Evolutionary conservation across 2,113 vertebrate genomes (phyloP).

Genomic region (Leucosticte australis): DNA sequence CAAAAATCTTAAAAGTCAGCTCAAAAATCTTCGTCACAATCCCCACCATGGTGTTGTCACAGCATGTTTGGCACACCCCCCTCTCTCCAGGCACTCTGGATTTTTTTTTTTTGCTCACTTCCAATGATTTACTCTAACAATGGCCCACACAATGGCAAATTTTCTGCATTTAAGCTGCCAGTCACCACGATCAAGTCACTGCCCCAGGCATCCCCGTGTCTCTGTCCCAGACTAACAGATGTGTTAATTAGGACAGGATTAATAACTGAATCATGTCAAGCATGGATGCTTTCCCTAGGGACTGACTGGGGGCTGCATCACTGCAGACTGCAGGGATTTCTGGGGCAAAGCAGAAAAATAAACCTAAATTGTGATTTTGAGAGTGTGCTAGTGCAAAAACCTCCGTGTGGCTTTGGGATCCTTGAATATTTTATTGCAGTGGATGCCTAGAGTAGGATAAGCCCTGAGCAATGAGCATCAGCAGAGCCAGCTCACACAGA

Average conservation of each 20-base stretch:
- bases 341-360: not conserved
- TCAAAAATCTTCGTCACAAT: not conserved
- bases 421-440: not conserved
- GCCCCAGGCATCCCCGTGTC: not conserved
- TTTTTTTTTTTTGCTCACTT: not conserved
- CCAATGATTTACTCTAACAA: not conserved
- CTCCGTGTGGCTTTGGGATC: rapidly evolving
- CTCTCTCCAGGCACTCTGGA: not conserved
- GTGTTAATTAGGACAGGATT: not conserved
- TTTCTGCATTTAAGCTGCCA: not conserved
- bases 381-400: not conserved
- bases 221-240: not conserved
- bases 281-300: not conserved
- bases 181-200: not conserved
- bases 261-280: not conserved
- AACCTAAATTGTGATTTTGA: not conserved
- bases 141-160: not conserved
- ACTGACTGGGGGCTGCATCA: not conserved
- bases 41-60: not conserved
- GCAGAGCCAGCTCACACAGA: not conserved
- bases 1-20: not conserved
- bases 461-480: not conserved
- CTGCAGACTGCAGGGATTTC: not conserved
- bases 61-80: not conserved
- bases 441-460: not conserved